A percentile compares a stretch with the other conserved stretches of the same genome.
phyloP scores from a whole-genome alignment of 2,797 vertebrate genomes.

The Dallia pectoralis region DNA sequence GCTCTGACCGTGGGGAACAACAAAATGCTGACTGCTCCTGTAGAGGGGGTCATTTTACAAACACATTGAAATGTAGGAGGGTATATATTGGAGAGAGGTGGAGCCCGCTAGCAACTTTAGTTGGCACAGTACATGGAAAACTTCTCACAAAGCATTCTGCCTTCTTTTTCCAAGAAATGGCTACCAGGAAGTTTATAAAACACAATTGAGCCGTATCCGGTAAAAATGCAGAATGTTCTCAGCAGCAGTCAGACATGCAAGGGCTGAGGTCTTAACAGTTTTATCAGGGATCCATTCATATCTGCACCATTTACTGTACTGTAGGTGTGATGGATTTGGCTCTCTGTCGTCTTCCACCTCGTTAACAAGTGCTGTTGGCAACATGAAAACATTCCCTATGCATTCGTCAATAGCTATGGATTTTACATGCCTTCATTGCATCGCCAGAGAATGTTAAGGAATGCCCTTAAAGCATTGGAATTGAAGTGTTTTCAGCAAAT shows the following conservation, averaged over 20 bases:
- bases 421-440: conserved; percentile 39
- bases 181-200: background rate
- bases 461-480: background rate
- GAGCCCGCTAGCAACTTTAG: conserved; percentile 1
- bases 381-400: conserved; percentile 65
- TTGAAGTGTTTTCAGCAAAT: background rate
- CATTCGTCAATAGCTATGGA: conserved; percentile 64
- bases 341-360: conserved; percentile 41
- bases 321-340: conserved; percentile 65
- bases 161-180: background rate
- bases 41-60: background rate
- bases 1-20: too few relatives aligned
- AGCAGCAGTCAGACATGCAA: conserved; percentile 38
- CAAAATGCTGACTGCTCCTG: background rate
- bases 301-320: conserved; percentile 59
- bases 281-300: conserved; percentile 59
- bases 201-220: background rate
- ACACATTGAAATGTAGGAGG: background rate
- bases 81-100: conserved; percentile 60
- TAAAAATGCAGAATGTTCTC: conserved; percentile 26
- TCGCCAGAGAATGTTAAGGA: conserved; percentile 24
- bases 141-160: background rate
- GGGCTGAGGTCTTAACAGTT: conserved; percentile 37
- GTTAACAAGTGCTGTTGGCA: conserved; percentile 46
- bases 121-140: background rate